phyloP scores from a whole-genome alignment of 2,888 invertebrate genomes.

The Seira musarum region DNA sequence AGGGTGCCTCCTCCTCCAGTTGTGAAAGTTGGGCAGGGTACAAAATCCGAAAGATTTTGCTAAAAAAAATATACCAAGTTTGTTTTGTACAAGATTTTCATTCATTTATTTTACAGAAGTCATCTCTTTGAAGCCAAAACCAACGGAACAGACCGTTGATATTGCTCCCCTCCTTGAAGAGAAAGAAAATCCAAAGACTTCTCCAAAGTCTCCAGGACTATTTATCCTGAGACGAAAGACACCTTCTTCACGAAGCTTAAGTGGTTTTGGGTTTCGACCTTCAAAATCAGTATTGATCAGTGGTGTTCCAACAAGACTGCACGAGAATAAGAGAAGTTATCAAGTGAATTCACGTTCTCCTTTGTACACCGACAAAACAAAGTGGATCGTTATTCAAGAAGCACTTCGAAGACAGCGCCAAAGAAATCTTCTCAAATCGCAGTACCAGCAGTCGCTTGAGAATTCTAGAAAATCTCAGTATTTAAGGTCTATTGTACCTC shows the following conservation, averaged over 20 bases:
- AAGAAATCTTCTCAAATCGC: constrained; percentile 7
- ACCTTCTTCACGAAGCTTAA: neutral
- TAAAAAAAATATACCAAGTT: neutral
- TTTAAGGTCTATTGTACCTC: constrained; percentile 24
- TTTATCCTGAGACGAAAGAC: constrained; percentile 19
- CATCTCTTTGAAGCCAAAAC: constrained; percentile 28
- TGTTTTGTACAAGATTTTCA: neutral
- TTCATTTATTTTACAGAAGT: constrained; percentile 28
- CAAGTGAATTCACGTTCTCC: neutral
- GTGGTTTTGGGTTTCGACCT: neutral
- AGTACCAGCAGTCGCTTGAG: neutral
- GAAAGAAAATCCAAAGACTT: neutral
- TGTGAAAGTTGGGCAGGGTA: constrained; percentile 54
- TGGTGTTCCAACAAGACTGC: constrained; percentile 5
- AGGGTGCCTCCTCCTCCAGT: constrained; percentile 26
- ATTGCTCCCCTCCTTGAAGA: constrained; percentile 37
- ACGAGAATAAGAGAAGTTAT: constrained; percentile 4
- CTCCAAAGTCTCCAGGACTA: neutral
- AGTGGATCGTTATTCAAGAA: constrained; percentile 15
- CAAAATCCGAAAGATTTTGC: neutral
- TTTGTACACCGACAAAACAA: too few species aligned
- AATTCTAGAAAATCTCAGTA: constrained; percentile 11
- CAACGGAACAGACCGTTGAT: constrained; percentile 40
- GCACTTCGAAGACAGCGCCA: constrained; percentile 26
- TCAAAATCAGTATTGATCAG: neutral